Conservation (phyloP, 2,888 invertebrate species). For the Heliconius sara region DNA sequence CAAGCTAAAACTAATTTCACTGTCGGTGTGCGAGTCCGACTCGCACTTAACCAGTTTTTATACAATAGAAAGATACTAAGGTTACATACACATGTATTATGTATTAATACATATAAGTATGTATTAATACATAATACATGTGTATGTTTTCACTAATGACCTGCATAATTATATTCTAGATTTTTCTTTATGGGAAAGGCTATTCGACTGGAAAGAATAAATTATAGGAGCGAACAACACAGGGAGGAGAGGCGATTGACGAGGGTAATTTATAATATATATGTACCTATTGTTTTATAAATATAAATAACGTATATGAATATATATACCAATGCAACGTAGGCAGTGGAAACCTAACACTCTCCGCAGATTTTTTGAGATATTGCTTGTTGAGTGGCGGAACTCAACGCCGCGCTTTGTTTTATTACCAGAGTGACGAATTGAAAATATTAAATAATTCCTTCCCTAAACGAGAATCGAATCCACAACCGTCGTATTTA, state of each 20-base stretch:
- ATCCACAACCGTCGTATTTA: not conserved
- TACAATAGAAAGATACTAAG: too few relatives aligned
- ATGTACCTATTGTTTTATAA: not conserved
- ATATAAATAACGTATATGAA: not conserved
- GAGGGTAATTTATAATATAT: conserved; percentile 59
- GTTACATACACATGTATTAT: too few relatives aligned
- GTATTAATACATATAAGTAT: not conserved
- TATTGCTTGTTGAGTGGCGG: not conserved
- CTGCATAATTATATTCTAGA: conserved; percentile 57
- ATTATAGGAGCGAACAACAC: conserved; percentile 72
- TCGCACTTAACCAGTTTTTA: too few relatives aligned
- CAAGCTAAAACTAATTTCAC: too few relatives aligned
- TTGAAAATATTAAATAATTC: too few relatives aligned
- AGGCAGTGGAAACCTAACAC: too few relatives aligned
- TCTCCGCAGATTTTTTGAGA: not conserved
- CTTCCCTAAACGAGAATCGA: not conserved
- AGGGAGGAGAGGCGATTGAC: conserved; percentile 76
- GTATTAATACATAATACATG: not conserved
- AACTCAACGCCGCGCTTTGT: not conserved
- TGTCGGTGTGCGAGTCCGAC: too few relatives aligned
- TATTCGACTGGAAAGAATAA: conserved; percentile 73
- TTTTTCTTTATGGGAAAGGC: conserved; percentile 79
- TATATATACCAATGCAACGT: too few relatives aligned
- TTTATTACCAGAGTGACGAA: not conserved
- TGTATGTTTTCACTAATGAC: conserved; percentile 9